Conservation (phyloP, 2,797 vertebrate species). For the Liasis olivaceus region DNA sequence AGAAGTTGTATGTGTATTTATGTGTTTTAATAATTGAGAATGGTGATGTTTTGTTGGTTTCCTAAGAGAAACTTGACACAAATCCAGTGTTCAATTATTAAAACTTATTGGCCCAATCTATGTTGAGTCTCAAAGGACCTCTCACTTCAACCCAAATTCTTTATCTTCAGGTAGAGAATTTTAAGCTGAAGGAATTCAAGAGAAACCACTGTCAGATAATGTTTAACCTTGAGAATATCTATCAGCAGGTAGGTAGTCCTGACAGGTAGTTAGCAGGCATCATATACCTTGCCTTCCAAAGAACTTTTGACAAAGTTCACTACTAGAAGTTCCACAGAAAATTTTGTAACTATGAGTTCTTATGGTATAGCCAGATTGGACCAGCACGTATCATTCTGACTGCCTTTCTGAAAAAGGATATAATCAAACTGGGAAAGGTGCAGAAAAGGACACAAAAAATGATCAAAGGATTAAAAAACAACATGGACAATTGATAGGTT, state of each 20-base stretch:
- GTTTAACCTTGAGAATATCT: background rate
- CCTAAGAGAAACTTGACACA: background rate
- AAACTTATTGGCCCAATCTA: background rate
- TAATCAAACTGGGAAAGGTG: background rate
- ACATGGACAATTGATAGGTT: background rate
- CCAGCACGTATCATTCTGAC: background rate
- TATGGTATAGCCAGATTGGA: no score
- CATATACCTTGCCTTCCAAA: background rate
- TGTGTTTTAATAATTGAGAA: no score
- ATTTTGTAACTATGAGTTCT: background rate
- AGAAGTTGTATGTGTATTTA: no score
- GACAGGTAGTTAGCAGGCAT: background rate
- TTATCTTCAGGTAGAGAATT: background rate
- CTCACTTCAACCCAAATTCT: background rate
- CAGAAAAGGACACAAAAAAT: background rate
- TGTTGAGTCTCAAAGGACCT: background rate
- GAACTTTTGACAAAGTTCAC: background rate
- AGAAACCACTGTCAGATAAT: background rate
- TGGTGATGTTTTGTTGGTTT: no score
- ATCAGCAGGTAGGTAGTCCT: background rate
- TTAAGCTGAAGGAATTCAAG: background rate
- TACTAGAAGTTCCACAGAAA: background rate
- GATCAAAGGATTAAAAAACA: background rate
- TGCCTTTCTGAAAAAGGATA: background rate
- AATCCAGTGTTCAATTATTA: background rate